Evolutionary conservation across 2,797 vertebrate genomes (phyloP).

Genomic region (Miopithecus talapoin): DNA sequence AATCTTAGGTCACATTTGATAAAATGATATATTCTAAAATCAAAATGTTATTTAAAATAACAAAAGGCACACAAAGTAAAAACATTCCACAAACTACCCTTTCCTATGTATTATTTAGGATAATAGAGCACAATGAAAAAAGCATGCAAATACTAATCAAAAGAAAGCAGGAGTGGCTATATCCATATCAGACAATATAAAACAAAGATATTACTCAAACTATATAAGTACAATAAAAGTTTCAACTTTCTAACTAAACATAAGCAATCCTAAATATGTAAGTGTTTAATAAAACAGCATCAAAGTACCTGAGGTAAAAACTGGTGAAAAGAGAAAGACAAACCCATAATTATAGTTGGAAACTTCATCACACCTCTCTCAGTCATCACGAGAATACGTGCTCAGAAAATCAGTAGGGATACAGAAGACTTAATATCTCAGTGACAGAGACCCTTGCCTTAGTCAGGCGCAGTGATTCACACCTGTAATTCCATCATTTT

Average conservation of each 20-base stretch:
- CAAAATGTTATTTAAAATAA: not conserved
- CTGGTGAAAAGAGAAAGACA: not conserved
- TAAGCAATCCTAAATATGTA: not conserved
- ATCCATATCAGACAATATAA: slow-evolving; percentile 22
- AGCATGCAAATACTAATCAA: slow-evolving; percentile 12
- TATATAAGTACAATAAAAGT: not conserved
- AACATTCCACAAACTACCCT: not conserved
- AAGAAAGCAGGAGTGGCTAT: not conserved
- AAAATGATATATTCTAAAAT: slow-evolving; percentile 22
- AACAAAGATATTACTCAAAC: slow-evolving; percentile 21
- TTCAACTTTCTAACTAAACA: not conserved
- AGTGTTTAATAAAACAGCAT: not conserved
- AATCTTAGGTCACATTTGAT: not conserved
- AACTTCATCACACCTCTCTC: not conserved
- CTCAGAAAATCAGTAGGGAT: not conserved
- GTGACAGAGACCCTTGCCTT: not conserved
- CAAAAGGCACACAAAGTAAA: slow-evolving; percentile 19
- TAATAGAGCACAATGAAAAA: not conserved
- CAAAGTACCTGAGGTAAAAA: not conserved
- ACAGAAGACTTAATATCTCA: not conserved
- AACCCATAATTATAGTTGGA: not conserved
- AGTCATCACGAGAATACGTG: not conserved
- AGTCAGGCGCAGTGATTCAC: not conserved
- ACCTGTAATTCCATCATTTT: not conserved
- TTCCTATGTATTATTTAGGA: not conserved